phyloP scores from a whole-genome alignment of 2,888 invertebrate genomes.

The Coenonympha arcania region DNA sequence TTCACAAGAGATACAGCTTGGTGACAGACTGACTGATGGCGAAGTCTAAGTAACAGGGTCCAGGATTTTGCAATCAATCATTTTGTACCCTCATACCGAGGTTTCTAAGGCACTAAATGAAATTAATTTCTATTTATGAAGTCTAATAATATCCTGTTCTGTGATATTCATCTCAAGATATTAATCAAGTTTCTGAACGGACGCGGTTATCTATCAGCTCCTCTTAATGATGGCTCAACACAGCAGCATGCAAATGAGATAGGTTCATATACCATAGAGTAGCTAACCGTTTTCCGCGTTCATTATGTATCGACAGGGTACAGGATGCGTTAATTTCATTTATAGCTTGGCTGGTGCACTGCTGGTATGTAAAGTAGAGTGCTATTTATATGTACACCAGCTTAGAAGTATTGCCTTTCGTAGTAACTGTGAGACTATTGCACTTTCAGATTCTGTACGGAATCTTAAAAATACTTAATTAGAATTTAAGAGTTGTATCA shows the following conservation, averaged over 20 bases:
- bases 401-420: not conserved
- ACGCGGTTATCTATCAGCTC: conserved; percentile 5
- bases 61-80: no score
- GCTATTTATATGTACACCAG: not conserved
- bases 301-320: conserved; percentile 29
- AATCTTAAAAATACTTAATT: no score
- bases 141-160: not conserved
- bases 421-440: not conserved
- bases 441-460: no score
- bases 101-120: not conserved
- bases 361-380: not conserved
- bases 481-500: no score
- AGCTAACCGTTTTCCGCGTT: conserved; percentile 32
- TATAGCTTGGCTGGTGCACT: conserved; percentile 31
- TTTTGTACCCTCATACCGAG: no score
- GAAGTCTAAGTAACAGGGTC: no score
- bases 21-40: no score
- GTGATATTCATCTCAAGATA: not conserved
- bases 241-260: conserved; percentile 38
- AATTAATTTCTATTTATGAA: not conserved
- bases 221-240: conserved; percentile 22
- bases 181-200: not conserved
- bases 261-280: no score
- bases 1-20: no score
- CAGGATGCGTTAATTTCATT: conserved; percentile 43